These are phyloP conservation scores for Andrena haemorrhoa DNA, from an alignment of 2,888 invertebrate genomes.

Conservation along the genomic window DNA sequence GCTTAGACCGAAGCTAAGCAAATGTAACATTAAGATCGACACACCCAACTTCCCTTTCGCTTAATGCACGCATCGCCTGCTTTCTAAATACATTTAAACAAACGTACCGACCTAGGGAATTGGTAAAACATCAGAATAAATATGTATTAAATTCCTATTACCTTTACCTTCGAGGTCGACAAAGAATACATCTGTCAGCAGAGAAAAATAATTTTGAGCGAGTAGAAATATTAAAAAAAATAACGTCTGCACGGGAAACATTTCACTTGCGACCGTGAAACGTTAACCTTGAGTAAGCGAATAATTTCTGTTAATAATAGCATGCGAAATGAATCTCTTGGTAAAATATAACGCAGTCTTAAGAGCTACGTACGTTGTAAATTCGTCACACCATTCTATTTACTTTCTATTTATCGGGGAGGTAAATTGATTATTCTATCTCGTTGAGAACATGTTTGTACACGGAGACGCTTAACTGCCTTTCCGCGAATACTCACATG, in stretches of 20 bases:
- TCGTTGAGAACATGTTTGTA: conserved; percentile 26
- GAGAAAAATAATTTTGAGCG: conserved; percentile 59
- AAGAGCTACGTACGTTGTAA: conserved; percentile 6
- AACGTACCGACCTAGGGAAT: conserved; percentile 27
- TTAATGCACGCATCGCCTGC: conserved; percentile 35
- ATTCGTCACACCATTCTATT: conserved; percentile 40
- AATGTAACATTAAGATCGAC: conserved; percentile 35
- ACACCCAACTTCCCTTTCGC: conserved; percentile 47
- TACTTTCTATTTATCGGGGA: conserved; percentile 13
- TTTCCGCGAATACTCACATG: conserved; percentile 91
- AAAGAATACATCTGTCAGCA: conserved; percentile 61
- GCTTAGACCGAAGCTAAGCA: conserved; percentile 16
- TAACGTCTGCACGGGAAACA: conserved; percentile 42
- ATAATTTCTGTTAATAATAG: conserved; percentile 39
- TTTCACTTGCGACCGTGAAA: conserved; percentile 4
- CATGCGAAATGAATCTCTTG: conserved; percentile 51
- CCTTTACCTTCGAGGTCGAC: conserved; percentile 52
- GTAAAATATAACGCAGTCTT: conserved; percentile 36
- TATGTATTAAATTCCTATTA: conserved; percentile 56
- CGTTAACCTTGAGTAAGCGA: conserved; percentile 39
- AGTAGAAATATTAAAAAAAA: conserved; percentile 55
- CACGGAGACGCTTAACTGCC: conserved; percentile 19
- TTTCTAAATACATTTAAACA: conserved; percentile 28
- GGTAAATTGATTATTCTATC: conserved; percentile 28
- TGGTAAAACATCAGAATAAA: conserved; percentile 44